Percentiles rank a stretch among this genome's conserved stretches.
Evolutionary conservation across 2,113 vertebrate genomes (phyloP).

Genomic region (Seriola quinqueradiata): DNA sequence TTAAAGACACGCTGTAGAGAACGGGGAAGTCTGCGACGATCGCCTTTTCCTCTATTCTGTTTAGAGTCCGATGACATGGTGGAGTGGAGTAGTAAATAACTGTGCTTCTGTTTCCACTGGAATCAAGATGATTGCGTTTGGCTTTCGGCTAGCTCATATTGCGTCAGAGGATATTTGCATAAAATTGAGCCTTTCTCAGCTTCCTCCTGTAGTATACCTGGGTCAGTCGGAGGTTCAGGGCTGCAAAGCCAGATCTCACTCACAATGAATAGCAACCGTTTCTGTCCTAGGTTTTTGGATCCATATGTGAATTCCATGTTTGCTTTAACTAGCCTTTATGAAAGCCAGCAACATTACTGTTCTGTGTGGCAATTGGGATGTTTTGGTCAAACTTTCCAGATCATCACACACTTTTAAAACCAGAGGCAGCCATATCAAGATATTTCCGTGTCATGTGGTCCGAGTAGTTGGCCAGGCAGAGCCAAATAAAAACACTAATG

Average conservation of each 20-base stretch:
- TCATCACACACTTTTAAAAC: constrained; percentile 11
- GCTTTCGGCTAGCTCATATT: not conserved
- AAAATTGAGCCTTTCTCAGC: not conserved
- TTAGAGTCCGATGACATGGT: not conserved
- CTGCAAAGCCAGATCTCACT: not conserved
- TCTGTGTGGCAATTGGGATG: not conserved
- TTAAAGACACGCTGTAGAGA: not conserved
- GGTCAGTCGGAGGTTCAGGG: no score
- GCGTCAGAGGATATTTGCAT: not conserved
- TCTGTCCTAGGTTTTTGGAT: not conserved
- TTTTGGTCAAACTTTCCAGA: constrained; percentile 12
- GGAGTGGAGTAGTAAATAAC: not conserved
- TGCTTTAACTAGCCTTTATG: not conserved
- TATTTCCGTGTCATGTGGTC: not conserved
- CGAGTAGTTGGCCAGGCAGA: not conserved
- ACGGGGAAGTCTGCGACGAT: not conserved
- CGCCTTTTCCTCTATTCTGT: not conserved
- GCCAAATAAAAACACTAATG: not conserved
- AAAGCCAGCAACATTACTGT: not conserved
- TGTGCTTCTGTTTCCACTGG: not conserved
- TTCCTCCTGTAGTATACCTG: not conserved
- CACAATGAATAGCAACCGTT: not conserved
- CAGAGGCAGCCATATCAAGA: not conserved
- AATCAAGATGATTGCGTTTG: not conserved
- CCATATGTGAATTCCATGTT: not conserved